A percentile compares a stretch with the other conserved stretches of the same genome.
These are phyloP conservation scores for Sitta carolinensis DNA, from an alignment of 2,797 vertebrate genomes.

Conservation along the genomic window DNA sequence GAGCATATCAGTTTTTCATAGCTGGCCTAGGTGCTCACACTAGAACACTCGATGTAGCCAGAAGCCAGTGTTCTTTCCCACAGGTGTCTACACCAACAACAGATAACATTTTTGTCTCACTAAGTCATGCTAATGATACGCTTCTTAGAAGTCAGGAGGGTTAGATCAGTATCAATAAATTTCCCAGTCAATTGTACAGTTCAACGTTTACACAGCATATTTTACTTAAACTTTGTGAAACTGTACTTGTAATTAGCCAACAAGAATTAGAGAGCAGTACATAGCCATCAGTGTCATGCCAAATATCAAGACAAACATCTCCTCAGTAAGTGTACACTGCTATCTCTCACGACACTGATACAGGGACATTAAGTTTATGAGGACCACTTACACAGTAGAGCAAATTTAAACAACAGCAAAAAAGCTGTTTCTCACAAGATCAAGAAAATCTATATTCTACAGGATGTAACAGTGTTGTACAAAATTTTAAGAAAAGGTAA, in stretches of 20 bases:
- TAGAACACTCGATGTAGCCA: not conserved
- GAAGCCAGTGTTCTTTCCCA: not conserved
- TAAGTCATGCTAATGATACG: fast-evolving
- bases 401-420: not conserved
- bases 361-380: not conserved
- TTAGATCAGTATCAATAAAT: not conserved
- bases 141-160: not conserved
- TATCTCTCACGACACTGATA: not conserved
- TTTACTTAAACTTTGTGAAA: not conserved
- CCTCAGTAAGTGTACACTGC: not conserved
- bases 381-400: fast-evolving
- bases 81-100: not conserved
- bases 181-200: not conserved
- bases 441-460: not conserved
- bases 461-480: not conserved
- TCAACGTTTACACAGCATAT: not conserved
- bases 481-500: not conserved
- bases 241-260: not conserved
- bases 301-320: not conserved
- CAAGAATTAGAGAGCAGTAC: not conserved
- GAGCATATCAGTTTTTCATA: not conserved
- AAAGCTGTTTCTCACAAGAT: not conserved
- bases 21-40: not conserved
- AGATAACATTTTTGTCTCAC: not conserved
- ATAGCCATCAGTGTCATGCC: not conserved